Conservation (phyloP, 2,113 vertebrate genomes). For the Azemiops feae region DNA sequence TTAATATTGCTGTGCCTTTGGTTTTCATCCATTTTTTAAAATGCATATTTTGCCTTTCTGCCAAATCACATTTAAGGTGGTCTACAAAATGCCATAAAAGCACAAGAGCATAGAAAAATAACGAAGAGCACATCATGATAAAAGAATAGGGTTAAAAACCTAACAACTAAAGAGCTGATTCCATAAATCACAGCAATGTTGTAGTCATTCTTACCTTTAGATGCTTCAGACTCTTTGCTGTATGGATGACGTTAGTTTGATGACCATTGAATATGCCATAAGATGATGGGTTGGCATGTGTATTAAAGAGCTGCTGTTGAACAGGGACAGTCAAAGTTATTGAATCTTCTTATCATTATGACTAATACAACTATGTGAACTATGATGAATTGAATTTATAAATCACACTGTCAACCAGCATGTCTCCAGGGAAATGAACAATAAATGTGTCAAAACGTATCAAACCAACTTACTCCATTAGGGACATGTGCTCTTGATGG, state of each 20-base stretch:
- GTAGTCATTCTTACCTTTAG: neutral
- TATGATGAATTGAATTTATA: neutral
- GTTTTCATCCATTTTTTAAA: neutral
- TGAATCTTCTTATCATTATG: neutral
- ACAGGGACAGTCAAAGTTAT: neutral
- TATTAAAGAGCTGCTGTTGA: neutral
- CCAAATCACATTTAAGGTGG: neutral
- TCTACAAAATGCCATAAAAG: neutral
- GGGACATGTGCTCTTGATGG: neutral
- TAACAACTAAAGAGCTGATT: neutral
- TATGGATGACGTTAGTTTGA: neutral
- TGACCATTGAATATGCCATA: constrained; percentile 3
- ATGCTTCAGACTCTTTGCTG: neutral
- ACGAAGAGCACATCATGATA: neutral
- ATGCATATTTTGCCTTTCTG: neutral
- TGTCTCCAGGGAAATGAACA: neutral
- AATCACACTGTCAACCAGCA: neutral
- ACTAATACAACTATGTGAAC: neutral
- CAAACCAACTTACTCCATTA: neutral
- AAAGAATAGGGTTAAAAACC: neutral
- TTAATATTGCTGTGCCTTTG: neutral
- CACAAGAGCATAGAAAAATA: neutral
- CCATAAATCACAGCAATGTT: neutral
- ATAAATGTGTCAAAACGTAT: neutral
- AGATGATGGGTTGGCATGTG: neutral